A percentile compares a stretch with the other conserved stretches of the same genome.
Evolutionary conservation across 2,113 vertebrate genomes (phyloP).

Genomic region (Petroica traversi): DNA sequence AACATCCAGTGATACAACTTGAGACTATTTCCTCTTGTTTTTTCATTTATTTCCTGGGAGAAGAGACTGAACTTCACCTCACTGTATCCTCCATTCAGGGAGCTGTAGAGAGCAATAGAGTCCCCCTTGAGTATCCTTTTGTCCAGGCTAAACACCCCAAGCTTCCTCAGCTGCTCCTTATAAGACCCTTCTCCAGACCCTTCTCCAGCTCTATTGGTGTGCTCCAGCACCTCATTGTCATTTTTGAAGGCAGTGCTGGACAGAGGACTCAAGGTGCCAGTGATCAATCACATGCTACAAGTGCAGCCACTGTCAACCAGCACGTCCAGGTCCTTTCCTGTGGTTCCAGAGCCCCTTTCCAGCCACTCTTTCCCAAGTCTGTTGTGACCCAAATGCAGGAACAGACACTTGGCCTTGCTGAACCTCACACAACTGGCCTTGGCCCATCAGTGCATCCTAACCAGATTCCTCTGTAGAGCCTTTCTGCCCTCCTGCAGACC

Average conservation of each 20-base stretch:
- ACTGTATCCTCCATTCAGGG: not conserved
- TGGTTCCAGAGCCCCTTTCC: not conserved
- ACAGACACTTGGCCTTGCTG: not conserved
- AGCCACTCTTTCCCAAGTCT: too few species aligned
- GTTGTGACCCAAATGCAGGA: not conserved
- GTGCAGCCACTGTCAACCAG: not conserved
- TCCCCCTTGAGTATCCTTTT: not conserved
- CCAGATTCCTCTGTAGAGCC: not conserved
- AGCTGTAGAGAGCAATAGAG: not conserved
- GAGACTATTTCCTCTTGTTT: not conserved
- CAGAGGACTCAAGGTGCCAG: not conserved
- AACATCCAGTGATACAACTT: not conserved
- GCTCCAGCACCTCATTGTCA: not conserved
- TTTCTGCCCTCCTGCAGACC: not conserved
- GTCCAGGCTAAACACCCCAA: not conserved
- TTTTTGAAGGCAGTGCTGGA: not conserved
- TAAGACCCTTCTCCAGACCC: not conserved
- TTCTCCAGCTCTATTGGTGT: rapidly evolving
- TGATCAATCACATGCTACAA: rapidly evolving
- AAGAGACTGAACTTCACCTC: not conserved
- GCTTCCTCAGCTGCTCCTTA: not conserved
- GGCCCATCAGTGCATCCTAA: not conserved
- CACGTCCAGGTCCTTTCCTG: not conserved
- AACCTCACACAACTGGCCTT: not conserved
- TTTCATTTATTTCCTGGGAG: not conserved